These are phyloP conservation scores for Macropodus opercularis DNA, from an alignment of 2,797 vertebrate species.

Conservation along the genomic window DNA sequence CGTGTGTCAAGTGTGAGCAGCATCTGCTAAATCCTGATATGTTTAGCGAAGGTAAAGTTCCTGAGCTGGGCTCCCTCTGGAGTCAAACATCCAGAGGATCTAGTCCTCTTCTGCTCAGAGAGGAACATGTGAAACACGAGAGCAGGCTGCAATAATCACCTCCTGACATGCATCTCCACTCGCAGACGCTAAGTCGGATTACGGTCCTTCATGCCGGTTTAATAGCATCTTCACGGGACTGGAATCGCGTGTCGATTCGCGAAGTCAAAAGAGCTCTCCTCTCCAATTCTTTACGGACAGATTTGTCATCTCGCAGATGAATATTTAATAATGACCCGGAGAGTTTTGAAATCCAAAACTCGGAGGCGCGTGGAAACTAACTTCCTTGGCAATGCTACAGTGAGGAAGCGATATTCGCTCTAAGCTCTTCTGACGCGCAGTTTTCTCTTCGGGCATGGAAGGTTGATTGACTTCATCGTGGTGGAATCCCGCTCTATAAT, in stretches of 20 bases:
- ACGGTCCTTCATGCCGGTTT: slow-evolving; percentile 58
- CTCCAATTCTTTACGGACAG: slow-evolving; percentile 52
- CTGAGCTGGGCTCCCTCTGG: slow-evolving; percentile 26
- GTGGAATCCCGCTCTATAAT: slow-evolving; percentile 71
- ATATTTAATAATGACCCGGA: slow-evolving; percentile 68
- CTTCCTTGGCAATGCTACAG: slow-evolving; percentile 45
- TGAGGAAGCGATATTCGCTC: slow-evolving; percentile 35
- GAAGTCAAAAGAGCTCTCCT: slow-evolving; percentile 42
- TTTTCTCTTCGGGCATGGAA: slow-evolving; percentile 46
- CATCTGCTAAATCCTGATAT: slow-evolving; percentile 26
- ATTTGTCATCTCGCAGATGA: slow-evolving; percentile 69
- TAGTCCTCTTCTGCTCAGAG: slow-evolving; percentile 25
- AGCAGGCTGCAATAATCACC: slow-evolving; percentile 54
- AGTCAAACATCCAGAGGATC: slow-evolving; percentile 34
- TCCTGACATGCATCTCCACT: slow-evolving; percentile 55
- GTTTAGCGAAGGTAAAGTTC: slow-evolving; percentile 33
- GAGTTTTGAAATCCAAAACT: slow-evolving; percentile 59
- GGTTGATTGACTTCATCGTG: slow-evolving; percentile 65
- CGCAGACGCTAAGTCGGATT: slow-evolving; percentile 63
- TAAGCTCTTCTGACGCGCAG: slow-evolving; percentile 29
- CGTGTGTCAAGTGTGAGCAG: slow-evolving; percentile 6
- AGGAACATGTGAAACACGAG: slow-evolving; percentile 47
- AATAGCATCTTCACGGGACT: slow-evolving; percentile 56
- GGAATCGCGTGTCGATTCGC: slow-evolving; percentile 46
- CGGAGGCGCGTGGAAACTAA: slow-evolving; percentile 26